These are phyloP conservation scores for Arvicanthis niloticus DNA, from an alignment of 2,113 vertebrate species.

Conservation along the genomic window DNA sequence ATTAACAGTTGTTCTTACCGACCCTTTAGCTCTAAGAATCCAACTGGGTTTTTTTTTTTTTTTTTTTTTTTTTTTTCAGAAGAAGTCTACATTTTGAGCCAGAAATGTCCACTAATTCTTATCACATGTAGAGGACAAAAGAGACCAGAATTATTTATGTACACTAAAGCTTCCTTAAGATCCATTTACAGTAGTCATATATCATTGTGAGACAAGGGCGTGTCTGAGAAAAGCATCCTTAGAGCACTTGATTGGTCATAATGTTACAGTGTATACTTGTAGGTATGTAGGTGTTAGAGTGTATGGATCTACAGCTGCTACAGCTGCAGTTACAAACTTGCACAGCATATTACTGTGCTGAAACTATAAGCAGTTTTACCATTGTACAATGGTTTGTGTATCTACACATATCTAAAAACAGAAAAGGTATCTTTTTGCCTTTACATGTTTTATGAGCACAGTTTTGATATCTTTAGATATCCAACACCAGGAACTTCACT, in stretches of 20 bases:
- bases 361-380: not conserved
- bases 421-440: not conserved
- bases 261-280: not conserved
- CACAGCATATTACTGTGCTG: not conserved
- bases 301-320: no score
- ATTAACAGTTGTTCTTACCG: not conserved
- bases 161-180: not conserved
- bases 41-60: not conserved
- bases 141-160: not conserved
- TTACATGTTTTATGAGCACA: not conserved
- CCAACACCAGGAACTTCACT: not conserved
- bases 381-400: not conserved
- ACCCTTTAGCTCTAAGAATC: not conserved
- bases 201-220: not conserved
- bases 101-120: not conserved
- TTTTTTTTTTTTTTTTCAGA: not conserved
- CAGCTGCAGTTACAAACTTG: not conserved
- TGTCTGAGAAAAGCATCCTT: not conserved
- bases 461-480: not conserved
- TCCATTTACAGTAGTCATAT: not conserved
- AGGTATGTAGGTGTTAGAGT: not conserved
- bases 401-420: not conserved
- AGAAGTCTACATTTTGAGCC: not conserved
- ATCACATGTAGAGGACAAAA: constrained; percentile 17
- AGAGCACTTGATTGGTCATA: not conserved